phyloP scores from a whole-genome alignment of 1,140 invertebrate species.

The Holcopasites calliopsidis region DNA sequence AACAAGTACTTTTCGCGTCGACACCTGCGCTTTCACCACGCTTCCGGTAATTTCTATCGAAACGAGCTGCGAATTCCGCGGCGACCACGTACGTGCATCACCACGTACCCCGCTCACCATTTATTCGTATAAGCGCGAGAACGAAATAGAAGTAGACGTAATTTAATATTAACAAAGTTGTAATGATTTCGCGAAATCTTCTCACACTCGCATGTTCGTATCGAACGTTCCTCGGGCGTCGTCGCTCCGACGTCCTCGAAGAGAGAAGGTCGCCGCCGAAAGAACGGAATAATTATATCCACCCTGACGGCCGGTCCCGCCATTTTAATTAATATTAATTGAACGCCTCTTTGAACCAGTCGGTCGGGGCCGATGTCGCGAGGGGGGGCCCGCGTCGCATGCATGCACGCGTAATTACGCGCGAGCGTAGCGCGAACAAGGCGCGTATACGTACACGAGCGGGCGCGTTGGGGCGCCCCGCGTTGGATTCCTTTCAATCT shows the following conservation, averaged over 20 bases:
- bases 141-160: slow-evolving; percentile 19
- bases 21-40: slow-evolving; percentile 37
- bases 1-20: slow-evolving; percentile 7
- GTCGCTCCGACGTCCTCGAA: too few relatives aligned
- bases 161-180: not conserved
- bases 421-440: slow-evolving; percentile 41
- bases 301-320: slow-evolving; percentile 21
- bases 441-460: slow-evolving; percentile 13
- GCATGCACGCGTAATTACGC: slow-evolving; percentile 67
- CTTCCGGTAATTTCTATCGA: slow-evolving; percentile 28
- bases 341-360: slow-evolving; percentile 54
- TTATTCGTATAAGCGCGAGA: not conserved
- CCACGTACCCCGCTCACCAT: not conserved
- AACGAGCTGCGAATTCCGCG: slow-evolving; percentile 42
- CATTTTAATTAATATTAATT: slow-evolving; percentile 75
- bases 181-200: not conserved
- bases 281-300: slow-evolving; percentile 56
- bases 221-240: too few relatives aligned
- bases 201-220: too few relatives aligned
- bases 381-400: slow-evolving; percentile 29
- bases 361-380: slow-evolving; percentile 52
- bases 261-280: not conserved
- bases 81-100: not conserved
- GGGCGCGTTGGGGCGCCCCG: not conserved
- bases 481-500: slow-evolving; percentile 67